Conservation (phyloP, 23 tunicate species). For the Styela clava region DNA sequence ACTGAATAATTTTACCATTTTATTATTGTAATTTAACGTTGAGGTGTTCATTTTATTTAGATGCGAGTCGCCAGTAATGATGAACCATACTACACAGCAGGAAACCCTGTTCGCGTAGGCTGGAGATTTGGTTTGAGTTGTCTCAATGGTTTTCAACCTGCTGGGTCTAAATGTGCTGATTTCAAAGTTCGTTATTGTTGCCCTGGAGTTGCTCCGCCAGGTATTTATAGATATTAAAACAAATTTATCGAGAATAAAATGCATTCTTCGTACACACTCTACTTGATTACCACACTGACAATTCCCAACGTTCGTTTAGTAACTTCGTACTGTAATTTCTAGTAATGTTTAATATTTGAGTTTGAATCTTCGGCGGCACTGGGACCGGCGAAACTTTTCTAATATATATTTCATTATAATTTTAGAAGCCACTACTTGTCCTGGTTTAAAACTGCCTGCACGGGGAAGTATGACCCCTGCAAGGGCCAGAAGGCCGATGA, state of each 20-base stretch:
- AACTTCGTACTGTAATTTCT: too few species aligned
- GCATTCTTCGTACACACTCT: too few species aligned
- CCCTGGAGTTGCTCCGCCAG: background rate
- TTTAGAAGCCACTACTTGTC: conserved; percentile 1
- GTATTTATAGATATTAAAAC: too few species aligned
- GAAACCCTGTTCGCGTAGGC: conserved; percentile 16
- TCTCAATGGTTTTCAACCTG: background rate
- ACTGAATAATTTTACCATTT: too few species aligned
- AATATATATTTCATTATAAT: background rate
- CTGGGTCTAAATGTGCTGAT: conserved; percentile 1
- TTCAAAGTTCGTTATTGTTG: conserved; percentile 31
- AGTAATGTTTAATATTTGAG: too few species aligned
- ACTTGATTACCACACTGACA: too few species aligned
- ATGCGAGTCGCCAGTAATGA: conserved; percentile 18
- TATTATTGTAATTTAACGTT: too few species aligned
- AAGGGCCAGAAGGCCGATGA: background rate
- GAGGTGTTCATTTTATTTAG: too few species aligned
- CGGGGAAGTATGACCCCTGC: background rate
- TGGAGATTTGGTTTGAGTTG: background rate
- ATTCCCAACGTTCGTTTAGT: too few species aligned
- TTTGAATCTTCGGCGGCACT: too few species aligned
- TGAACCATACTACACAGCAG: conserved; percentile 9
- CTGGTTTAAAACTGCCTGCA: background rate
- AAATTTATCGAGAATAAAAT: too few species aligned
- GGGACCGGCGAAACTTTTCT: too few species aligned